Percentiles rank a stretch among this genome's conserved stretches.
Conservation (phyloP, 2,888 invertebrate genomes). For the Lumbricus terrestris region DNA sequence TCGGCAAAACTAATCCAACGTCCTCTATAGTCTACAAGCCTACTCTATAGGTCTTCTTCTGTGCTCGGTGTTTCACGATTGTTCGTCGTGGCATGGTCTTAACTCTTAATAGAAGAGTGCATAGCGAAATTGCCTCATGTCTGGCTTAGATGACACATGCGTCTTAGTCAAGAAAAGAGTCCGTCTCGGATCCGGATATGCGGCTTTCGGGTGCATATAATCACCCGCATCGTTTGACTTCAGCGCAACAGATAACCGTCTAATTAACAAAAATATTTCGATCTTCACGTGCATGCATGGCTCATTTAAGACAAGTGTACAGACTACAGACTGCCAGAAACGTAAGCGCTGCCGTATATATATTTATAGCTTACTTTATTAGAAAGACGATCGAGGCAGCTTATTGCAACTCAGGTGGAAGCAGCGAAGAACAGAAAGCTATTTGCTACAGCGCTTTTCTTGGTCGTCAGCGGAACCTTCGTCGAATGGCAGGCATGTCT, state of each 20-base stretch:
- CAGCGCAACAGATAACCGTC: background rate
- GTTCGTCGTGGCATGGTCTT: background rate
- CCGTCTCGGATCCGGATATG: no score
- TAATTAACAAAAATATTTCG: background rate
- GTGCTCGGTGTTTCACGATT: no score
- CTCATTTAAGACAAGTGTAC: background rate
- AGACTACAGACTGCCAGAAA: background rate
- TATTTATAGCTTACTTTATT: background rate
- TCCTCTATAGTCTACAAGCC: background rate
- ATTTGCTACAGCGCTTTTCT: background rate
- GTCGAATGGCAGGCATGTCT: no score
- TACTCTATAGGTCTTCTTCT: background rate
- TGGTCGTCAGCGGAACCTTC: background rate
- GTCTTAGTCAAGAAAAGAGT: background rate
- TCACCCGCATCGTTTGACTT: background rate
- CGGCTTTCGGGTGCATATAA: no score
- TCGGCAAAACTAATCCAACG: background rate
- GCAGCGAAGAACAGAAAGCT: background rate
- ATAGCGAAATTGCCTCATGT: background rate
- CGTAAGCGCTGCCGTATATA: background rate
- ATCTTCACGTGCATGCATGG: background rate
- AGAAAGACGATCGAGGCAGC: background rate
- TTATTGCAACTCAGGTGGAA: background rate
- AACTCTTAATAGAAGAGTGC: background rate
- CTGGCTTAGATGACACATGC: background rate